Evolutionary conservation across 1,140 invertebrate genomes (phyloP), one percentile per base, ranked within the genome.

Genomic region (Acyrthosiphon pisum): DNA sequence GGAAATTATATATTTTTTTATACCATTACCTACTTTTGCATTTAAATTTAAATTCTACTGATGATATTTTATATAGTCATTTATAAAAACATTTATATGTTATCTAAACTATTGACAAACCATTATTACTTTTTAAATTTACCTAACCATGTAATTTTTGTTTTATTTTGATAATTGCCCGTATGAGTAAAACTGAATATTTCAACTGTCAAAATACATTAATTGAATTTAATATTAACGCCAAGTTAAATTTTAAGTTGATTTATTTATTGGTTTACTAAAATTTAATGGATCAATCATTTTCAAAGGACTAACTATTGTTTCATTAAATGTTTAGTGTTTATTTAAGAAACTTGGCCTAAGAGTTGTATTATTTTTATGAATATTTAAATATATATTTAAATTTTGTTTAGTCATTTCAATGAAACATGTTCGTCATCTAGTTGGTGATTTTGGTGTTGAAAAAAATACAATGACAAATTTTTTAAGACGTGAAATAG

Each of bases 401-500:
- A 1, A 53, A 35, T 88, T 50, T 88, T 88, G 6, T 68, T 48
- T 84, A 93, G 91, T 93, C 6, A 93, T 93, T 93, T 93, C 81
- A 84, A 93, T 93, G 91, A 93, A 93, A 53, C 48, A 93, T 46
- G 48, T 93, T 4, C 81, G 48, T 41, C 91, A 86, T 14, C 20
- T 93, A 56, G 91, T 93, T 86, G 91, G 91, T 30, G 91, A 93
- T 86, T 93, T 93, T 86, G 91, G 91, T 56, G 41, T 93, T 56
- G 48, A 86, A 93, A 93, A 93, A 86, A 56, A 53, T 56, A 93
- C 81, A 41, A 11, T 93, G 30, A 44, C 90, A 68, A 20, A 93
- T 68, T 93, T 91, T 86, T 87, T 91, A 92, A 53, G 90, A 22
- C 93, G 93, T 44, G 93, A 93, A 93, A 91, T 91, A 48, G 84